phyloP scores from a whole-genome alignment of 2,113 vertebrate species.

The Elachura formosa region DNA sequence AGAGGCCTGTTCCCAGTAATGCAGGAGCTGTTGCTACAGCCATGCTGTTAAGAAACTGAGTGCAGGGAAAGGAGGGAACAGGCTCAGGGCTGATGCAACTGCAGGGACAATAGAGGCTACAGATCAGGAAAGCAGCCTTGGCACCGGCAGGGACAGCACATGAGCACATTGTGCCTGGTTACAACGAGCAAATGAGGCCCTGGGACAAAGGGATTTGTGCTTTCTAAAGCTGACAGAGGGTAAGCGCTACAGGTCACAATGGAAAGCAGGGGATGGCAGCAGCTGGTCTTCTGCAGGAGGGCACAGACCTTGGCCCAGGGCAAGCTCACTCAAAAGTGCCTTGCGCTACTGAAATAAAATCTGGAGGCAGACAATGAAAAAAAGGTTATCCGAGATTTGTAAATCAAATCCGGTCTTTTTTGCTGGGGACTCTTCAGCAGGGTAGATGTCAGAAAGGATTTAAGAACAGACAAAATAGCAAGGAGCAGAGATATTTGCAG shows the following conservation, averaged over 20 bases:
- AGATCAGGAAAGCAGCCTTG: slow-evolving; percentile 36
- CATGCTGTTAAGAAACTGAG: not conserved
- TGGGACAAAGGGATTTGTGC: slow-evolving; percentile 44
- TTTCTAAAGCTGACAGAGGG: slow-evolving; percentile 24
- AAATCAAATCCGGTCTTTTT: not conserved
- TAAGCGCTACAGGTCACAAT: not conserved
- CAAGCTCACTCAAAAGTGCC: not conserved
- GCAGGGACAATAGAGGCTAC: slow-evolving; percentile 41
- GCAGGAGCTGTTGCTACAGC: not conserved
- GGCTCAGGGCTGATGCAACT: slow-evolving; percentile 19
- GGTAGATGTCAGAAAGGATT: not conserved
- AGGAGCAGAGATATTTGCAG: not conserved
- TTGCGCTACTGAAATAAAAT: not conserved
- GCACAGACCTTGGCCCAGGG: not conserved
- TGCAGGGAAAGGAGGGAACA: not conserved
- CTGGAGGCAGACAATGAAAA: not conserved
- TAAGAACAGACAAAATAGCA: not conserved
- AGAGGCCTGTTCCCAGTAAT: not conserved
- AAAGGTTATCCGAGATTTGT: not conserved
- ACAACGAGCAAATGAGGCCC: slow-evolving; percentile 23
- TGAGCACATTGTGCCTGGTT: slow-evolving; percentile 40
- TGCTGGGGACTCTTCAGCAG: not conserved
- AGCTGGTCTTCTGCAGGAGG: not conserved
- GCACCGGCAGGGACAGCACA: slow-evolving; percentile 24
- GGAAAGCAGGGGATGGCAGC: not conserved